Conservation (phyloP, 2,888 invertebrate species). For the Leptothorax acervorum region DNA sequence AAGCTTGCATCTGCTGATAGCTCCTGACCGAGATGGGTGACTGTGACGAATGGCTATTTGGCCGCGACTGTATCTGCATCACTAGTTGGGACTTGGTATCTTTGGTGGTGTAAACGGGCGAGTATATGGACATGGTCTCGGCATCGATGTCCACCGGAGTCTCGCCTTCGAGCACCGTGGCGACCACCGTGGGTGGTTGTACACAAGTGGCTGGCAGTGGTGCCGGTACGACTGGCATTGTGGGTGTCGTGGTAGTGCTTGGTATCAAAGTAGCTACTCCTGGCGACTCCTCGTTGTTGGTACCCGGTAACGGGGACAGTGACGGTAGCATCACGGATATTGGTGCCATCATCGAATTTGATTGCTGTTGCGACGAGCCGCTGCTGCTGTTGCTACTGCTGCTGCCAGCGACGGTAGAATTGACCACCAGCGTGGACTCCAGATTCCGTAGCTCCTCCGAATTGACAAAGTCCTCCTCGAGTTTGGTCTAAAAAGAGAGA, state of each 20-base stretch:
- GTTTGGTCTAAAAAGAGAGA: conserved; percentile 82
- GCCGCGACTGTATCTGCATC: conserved; percentile 79
- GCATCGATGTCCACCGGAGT: conserved; percentile 79
- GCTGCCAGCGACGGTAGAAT: conserved; percentile 59
- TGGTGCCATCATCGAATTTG: conserved; percentile 77
- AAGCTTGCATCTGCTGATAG: conserved; percentile 75
- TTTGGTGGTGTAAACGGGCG: conserved; percentile 77
- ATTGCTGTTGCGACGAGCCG: conserved; percentile 43
- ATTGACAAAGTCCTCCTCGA: conserved; percentile 84
- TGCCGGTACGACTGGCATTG: conserved; percentile 73
- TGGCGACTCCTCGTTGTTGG: conserved; percentile 68
- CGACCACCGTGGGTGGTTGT: conserved; percentile 68
- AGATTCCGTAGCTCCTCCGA: conserved; percentile 80
- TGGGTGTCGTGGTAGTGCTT: conserved; percentile 67
- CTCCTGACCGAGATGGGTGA: conserved; percentile 62
- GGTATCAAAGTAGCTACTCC: conserved; percentile 75
- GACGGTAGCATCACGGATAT: conserved; percentile 82
- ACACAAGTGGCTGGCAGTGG: conserved; percentile 73
- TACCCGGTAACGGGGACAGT: conserved; percentile 78
- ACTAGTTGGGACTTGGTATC: conserved; percentile 79
- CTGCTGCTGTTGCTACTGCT: conserved; percentile 31
- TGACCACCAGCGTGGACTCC: conserved; percentile 74
- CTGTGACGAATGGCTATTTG: conserved; percentile 75
- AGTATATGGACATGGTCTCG: conserved; percentile 79
- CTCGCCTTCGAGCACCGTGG: conserved; percentile 77